Conservation (phyloP, 64 coral and sea anemone genomes). For the Montipora sp. region DNA sequence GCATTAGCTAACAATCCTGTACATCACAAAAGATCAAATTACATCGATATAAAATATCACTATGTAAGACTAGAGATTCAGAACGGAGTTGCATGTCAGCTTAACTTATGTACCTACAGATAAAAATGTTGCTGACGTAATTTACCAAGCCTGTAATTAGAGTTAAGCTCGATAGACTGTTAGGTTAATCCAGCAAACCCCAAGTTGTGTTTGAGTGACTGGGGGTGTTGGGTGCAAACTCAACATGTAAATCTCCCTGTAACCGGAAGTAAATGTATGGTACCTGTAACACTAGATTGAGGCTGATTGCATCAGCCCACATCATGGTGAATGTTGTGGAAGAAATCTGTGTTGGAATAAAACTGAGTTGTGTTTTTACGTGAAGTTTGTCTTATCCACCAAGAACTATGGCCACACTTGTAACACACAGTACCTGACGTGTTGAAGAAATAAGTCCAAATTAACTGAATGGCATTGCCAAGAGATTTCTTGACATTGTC, state of each 20-base stretch:
- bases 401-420: too few species aligned
- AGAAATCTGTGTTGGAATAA: too few species aligned
- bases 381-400: too few species aligned
- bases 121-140: not conserved
- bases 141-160: constrained; percentile 29
- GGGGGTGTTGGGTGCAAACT: not conserved
- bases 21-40: constrained; percentile 20
- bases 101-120: not conserved
- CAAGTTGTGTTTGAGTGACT: not conserved
- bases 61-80: constrained; percentile 30
- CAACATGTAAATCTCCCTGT: not conserved
- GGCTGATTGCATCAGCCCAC: too few species aligned
- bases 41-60: constrained; percentile 38
- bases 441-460: too few species aligned
- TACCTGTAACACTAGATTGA: not conserved
- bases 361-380: too few species aligned
- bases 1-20: constrained; percentile 49
- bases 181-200: not conserved
- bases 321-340: too few species aligned
- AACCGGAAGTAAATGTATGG: not conserved
- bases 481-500: too few species aligned
- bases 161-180: not conserved
- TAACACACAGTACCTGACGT: too few species aligned
- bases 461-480: too few species aligned
- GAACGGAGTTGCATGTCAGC: constrained; percentile 10